Conservation (phyloP, 2,888 invertebrate genomes). For the Loripinus fragilis region DNA sequence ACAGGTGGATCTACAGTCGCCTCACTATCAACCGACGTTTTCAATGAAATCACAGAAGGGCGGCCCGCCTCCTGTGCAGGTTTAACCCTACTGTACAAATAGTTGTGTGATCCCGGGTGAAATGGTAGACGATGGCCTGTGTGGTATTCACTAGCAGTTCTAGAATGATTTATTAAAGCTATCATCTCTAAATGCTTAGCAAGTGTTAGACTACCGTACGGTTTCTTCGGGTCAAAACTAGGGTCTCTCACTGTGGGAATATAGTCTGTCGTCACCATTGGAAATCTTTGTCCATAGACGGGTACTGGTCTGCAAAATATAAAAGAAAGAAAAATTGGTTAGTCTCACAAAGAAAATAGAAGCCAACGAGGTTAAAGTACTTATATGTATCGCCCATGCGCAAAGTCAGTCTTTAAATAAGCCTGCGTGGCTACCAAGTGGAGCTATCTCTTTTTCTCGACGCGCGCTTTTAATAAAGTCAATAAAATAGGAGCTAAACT, state of each 20-base stretch:
- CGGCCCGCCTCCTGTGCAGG: background rate
- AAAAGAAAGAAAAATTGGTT: too few relatives aligned
- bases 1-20: background rate
- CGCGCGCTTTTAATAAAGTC: too few relatives aligned
- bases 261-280: slow-evolving; percentile 20
- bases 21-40: background rate
- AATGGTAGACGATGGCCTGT: slow-evolving; percentile 36
- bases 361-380: too few relatives aligned
- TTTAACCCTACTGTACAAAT: background rate
- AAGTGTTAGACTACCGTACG: slow-evolving; percentile 35
- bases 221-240: slow-evolving; percentile 21
- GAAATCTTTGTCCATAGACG: slow-evolving; percentile 65
- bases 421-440: too few relatives aligned
- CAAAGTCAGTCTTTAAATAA: too few relatives aligned
- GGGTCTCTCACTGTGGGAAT: slow-evolving; percentile 25
- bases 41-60: background rate
- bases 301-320: slow-evolving; percentile 69
- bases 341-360: too few relatives aligned
- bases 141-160: slow-evolving; percentile 52
- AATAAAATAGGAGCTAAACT: too few relatives aligned
- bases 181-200: slow-evolving; percentile 55
- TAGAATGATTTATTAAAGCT: slow-evolving; percentile 44
- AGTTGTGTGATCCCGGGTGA: slow-evolving; percentile 2
- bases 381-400: too few relatives aligned
- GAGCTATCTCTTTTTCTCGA: too few relatives aligned